Conservation (phyloP, 2,113 vertebrate species). For the Scalopus aquaticus region DNA sequence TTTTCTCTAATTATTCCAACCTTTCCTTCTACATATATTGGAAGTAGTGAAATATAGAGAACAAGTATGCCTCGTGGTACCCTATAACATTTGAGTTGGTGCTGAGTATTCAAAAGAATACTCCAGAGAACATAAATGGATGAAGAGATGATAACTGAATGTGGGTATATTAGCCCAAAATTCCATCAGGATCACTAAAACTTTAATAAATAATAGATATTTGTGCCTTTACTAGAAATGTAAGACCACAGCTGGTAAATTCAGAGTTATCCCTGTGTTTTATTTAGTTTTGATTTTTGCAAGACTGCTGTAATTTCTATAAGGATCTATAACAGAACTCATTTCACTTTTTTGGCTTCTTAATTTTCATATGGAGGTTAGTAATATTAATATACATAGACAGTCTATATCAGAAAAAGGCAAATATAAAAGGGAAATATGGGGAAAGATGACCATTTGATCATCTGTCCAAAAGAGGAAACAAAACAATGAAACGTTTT, state of each 20-base stretch:
- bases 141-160: background rate
- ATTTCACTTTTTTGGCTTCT: background rate
- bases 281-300: background rate
- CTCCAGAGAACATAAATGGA: background rate
- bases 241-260: background rate
- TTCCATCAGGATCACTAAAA: background rate
- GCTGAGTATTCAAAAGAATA: background rate
- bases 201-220: background rate
- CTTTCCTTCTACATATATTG: background rate
- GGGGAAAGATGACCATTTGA: background rate
- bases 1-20: background rate
- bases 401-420: background rate
- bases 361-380: background rate
- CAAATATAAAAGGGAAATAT: background rate
- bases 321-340: background rate
- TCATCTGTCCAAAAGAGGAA: conserved; percentile 38
- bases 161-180: background rate
- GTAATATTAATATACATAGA: background rate
- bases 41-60: background rate
- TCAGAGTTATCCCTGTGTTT: background rate
- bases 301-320: background rate
- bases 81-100: background rate
- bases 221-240: background rate
- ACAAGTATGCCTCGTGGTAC: background rate
- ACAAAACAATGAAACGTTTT: conserved; percentile 25